Base-by-base conservation (phyloP, 2,888 invertebrate genomes). In the Atherix ibis region DNA sequence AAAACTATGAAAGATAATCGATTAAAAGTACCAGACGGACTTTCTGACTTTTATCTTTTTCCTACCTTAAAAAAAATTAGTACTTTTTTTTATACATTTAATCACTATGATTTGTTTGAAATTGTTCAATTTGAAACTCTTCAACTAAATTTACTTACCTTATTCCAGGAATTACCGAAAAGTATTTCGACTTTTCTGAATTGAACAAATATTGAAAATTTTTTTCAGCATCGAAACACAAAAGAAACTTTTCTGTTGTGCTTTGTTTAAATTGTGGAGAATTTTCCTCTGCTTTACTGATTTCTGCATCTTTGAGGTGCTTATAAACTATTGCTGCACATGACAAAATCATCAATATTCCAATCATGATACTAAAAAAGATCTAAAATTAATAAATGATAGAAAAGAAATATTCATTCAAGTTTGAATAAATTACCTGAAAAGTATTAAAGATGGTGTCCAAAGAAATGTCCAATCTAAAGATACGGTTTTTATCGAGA, bases 221-320 rank as follows among this genome's bases (percentile, higher is more conserved):
- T 24, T 28, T 8, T 3, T 19, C 10, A 19, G 24, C 13, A 24
- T 34, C 14, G 25, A 34, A 34, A 28, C 29, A 29, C n/a, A 24
- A 24, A 25, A 34, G 8, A 29, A 34, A 29, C 13, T 22, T 24
- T 25, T 17, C 9, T 15, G 16, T n/a, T 15, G 24, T 10, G 18
- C 22, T 4, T 18, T 8, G 14, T 27, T 18, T n/a, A n/a, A n/a
- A n/a, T n/a, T 15, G 22, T 6, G 4, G 8, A 15, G 24, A 16
- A 10, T n/a, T 31, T 15, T 30, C 15, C 13, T 24, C 15, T n/a
- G 2, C 5, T 14, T 28, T n/a, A n/a, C n/a, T n/a, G n/a, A n/a
- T n/a, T n/a, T n/a, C n/a, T n/a, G n/a, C n/a, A n/a, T n/a, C n/a
- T n/a, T 15, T 6, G 26, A 9, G 4, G 26, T 12, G 15, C 15